Evolutionary conservation across 2,797 vertebrate genomes (phyloP), one percentile per base, ranked within the genome.

Genomic region (Paguma larvata): DNA sequence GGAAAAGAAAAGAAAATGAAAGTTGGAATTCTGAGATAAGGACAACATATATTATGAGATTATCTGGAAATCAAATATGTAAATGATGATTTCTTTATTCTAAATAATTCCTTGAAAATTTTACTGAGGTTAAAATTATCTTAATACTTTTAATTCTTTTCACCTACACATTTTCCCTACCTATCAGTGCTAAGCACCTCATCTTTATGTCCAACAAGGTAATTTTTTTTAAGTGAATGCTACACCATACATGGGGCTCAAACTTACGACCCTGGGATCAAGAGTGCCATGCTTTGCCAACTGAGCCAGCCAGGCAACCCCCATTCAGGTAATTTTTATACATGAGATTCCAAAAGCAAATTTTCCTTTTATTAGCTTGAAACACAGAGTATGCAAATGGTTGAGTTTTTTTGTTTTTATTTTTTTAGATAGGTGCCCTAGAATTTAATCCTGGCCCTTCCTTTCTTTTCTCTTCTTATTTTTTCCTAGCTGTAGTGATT

Each of bases 121-220:
- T 65, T 85, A 53, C 21, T 89, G 6, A 88, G 67, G 30, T 86
- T 84, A 84, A 56, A 91, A 73, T 73, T 67, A 67, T 41, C 11
- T 62, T 75, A 48, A 8, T 67, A 89, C 78, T 93, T 91, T 82
- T 30, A 77, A 78, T 68, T 80, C 12, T 91, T 93, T 96, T 85
- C 8, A 84, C 25, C 51, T 84, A 82, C 14, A 87, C 12, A 27
- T 80, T 86, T 89, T 70, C 67, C 72, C 56, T 32, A n/a, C 56
- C 27, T 73, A 10, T 67, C 34, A 34, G 25, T 72, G 32, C 32
- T 38, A 85, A 82, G 41, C 1, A 77, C 9, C 21, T 87, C 27
- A 84, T 8, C 8, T 85, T 86, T 72, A 83, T 8, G 30, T 73
- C n/a, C 38, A 67, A 34, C 75, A 13, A 16, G 30, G 23, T 59